Base-by-base conservation (phyloP, 2,113 vertebrate genomes). In the Rattus rattus region DNA sequence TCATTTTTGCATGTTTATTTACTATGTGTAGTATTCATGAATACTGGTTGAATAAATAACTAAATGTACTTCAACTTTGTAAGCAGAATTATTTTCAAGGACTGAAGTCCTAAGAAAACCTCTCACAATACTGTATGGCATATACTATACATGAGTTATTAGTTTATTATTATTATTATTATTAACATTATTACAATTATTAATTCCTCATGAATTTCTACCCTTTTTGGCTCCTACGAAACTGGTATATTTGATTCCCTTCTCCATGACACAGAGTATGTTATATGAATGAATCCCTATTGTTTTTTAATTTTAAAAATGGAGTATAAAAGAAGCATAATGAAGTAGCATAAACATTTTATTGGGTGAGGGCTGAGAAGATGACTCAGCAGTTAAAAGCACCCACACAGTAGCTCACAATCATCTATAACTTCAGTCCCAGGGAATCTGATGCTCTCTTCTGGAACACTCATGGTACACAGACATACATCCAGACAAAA, bases 311-410 rank as follows among this genome's bases (percentile, higher is more conserved):
- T 65, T 94, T 49, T 88, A 92, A 59, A 90, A 69, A 72, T 3
- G 69, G 54, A 73, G n/a, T 69, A 7, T 94, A 69, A 96, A 77
- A 93, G 91, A 94, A 89, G 69, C 14, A 70, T 67, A 96, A 76
- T 94, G 90, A 94, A 69, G 43, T 16, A 70, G 17, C 47, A 87
- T 33, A 83, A 63, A 95, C 83, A 67, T 67, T 91, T 77, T 26
- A 87, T 56, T 79, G 52, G 26, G 22, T 4, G 59, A 85, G 39
- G 39, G 59, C 59, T 85, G 59, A 28, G 65, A 26, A 47, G 26
- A 85, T 30, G 61, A 47, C 24, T 28, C 56, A 84, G 56, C 24
- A 17, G 7, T 43, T 84, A 63, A 9, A 11, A 61, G 22, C 59
- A 65, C 59, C 39, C 39, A 59, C 26, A 30, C 0, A 56, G 36